Conservation (phyloP, 1,140 invertebrate genomes). For the Zelostemma sp. region DNA sequence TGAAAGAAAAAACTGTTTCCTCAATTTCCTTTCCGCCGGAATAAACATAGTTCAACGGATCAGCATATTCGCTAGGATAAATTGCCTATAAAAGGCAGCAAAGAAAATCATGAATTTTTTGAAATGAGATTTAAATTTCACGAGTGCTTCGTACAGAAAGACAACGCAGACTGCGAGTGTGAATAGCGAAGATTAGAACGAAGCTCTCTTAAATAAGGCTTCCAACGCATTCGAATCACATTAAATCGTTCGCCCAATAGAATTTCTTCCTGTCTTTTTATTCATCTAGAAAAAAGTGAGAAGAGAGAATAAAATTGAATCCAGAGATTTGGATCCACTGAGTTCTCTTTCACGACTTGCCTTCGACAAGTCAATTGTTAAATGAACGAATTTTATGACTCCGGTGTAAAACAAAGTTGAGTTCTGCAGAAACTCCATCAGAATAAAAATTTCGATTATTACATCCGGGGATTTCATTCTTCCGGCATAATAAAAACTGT, state of each 20-base stretch:
- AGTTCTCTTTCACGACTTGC: constrained; percentile 27
- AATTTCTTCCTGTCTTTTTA: constrained; percentile 13
- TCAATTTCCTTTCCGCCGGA: neutral
- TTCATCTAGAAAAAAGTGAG: constrained; percentile 4
- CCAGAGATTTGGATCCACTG: constrained; percentile 29
- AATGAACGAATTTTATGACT: constrained; percentile 26
- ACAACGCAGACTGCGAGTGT: constrained; percentile 2
- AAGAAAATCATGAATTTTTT: too few species aligned
- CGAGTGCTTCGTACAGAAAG: neutral
- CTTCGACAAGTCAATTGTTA: constrained; percentile 20
- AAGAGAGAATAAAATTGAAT: constrained; percentile 29
- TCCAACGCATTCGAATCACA: constrained; percentile 24
- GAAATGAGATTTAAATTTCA: neutral
- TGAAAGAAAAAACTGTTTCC: neutral
- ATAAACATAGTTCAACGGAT: neutral
- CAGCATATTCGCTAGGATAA: too few species aligned
- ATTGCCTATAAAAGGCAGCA: too few species aligned
- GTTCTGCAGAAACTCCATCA: constrained; percentile 5
- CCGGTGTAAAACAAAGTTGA: constrained; percentile 15
- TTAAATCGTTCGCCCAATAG: constrained; percentile 30
- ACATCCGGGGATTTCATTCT: too few species aligned
- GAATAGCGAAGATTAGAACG: constrained; percentile 23
- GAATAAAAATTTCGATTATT: too few species aligned
- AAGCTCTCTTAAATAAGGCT: constrained; percentile 26
- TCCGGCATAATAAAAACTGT: too few species aligned